A percentile compares a stretch with the other conserved stretches of the same genome.
These are phyloP conservation scores for Adineta ricciae DNA, from an alignment of 2,888 invertebrate species.

Conservation along the genomic window DNA sequence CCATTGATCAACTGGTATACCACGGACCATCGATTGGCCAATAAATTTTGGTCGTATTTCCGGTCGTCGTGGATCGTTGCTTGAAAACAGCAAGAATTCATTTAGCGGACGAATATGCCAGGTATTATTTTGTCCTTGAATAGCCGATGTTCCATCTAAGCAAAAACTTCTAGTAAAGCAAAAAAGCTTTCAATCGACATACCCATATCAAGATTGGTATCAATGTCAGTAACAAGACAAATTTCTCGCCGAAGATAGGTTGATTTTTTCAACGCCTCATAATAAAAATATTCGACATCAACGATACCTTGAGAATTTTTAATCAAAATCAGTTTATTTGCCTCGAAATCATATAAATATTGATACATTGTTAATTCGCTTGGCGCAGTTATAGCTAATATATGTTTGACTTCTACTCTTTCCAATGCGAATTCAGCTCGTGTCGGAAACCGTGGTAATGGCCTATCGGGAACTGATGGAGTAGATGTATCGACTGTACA, in stretches of 20 bases:
- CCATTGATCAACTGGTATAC: slow-evolving; percentile 16
- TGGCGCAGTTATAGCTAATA: not conserved
- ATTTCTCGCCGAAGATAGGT: not conserved
- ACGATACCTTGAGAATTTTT: not conserved
- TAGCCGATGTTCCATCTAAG: not conserved
- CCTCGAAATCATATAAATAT: not conserved
- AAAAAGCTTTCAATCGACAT: not conserved
- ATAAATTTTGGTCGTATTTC: not conserved
- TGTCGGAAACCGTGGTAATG: not conserved
- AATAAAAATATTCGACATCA: not conserved
- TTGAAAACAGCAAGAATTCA: not conserved
- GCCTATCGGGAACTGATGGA: not conserved
- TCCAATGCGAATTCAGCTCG: not conserved
- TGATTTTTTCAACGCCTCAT: not conserved
- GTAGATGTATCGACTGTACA: not conserved
- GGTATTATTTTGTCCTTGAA: not conserved
- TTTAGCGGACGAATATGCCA: slow-evolving; percentile 2
- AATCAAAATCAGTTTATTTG: not conserved
- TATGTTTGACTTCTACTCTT: not conserved
- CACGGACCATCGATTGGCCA: not conserved
- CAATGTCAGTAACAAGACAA: not conserved
- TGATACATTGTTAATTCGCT: not conserved
- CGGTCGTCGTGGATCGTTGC: not conserved
- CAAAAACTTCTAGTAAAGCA: not conserved
- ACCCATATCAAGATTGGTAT: not conserved